These are phyloP conservation scores for Napeogenes sylphis DNA, from an alignment of 2,888 invertebrate genomes.

Conservation along the genomic window DNA sequence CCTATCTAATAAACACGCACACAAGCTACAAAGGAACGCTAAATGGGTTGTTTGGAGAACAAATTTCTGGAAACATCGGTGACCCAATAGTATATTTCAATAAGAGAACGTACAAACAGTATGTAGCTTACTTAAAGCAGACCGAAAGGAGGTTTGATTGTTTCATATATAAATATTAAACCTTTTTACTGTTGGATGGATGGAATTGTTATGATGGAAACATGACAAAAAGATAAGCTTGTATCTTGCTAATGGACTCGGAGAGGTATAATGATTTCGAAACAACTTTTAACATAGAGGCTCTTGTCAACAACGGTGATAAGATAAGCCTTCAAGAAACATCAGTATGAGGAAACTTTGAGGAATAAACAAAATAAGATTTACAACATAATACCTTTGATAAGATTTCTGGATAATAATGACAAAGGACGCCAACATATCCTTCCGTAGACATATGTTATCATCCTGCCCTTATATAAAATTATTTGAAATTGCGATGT, in stretches of 20 bases:
- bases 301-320: slow-evolving; percentile 45
- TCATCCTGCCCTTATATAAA: no score
- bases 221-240: slow-evolving; percentile 60
- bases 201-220: slow-evolving; percentile 35
- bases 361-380: slow-evolving; percentile 6
- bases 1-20: not conserved
- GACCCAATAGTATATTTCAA: no score
- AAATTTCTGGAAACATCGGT: not conserved
- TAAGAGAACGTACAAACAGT: no score
- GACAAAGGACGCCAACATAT: no score
- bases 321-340: slow-evolving; percentile 35
- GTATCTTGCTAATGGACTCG: slow-evolving; percentile 49
- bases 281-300: slow-evolving; percentile 49
- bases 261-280: slow-evolving; percentile 48
- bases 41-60: not conserved
- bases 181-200: slow-evolving; percentile 33
- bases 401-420: no score
- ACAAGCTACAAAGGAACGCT: slow-evolving; percentile 3
- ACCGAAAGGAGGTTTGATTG: no score
- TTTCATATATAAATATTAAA: slow-evolving; percentile 12
- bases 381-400: no score
- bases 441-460: no score
- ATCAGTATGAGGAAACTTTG: slow-evolving; percentile 19
- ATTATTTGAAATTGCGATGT: no score
- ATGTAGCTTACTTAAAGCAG: no score